Percentiles rank a stretch among this genome's conserved stretches.
Conservation (phyloP, 2,888 invertebrate species). For the Patella caerulea region DNA sequence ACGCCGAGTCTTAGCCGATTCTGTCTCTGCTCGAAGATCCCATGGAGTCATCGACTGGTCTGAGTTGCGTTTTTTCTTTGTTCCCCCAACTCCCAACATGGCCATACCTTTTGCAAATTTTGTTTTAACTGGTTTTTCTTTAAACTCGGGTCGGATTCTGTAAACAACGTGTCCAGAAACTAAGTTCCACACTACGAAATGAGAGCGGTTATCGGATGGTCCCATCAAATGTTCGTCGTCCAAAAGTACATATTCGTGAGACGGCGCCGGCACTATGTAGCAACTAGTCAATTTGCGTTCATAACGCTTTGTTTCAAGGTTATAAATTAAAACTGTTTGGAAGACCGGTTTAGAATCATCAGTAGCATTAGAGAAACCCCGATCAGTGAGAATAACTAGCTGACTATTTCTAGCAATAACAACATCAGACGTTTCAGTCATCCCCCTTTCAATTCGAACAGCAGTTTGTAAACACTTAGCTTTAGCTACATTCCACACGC, state of each 20-base stretch:
- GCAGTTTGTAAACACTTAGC: slow-evolving; percentile 57
- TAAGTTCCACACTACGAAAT: slow-evolving; percentile 68
- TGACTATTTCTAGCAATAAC: slow-evolving; percentile 61
- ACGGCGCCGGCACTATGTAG: slow-evolving; percentile 63
- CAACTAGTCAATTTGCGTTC: slow-evolving; percentile 59
- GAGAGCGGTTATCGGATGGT: slow-evolving; percentile 63
- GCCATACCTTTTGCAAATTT: slow-evolving; percentile 33
- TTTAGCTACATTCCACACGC: slow-evolving; percentile 67
- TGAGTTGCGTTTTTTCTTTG: slow-evolving; percentile 15
- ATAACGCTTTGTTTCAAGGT: slow-evolving; percentile 61
- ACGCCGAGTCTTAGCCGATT: slow-evolving; percentile 49
- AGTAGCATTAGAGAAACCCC: slow-evolving; percentile 55
- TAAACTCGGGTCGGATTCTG: slow-evolving; percentile 62
- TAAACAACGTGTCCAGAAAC: slow-evolving; percentile 58
- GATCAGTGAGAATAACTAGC: slow-evolving; percentile 65
- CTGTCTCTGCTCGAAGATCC: slow-evolving; percentile 63
- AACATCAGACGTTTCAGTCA: slow-evolving; percentile 61
- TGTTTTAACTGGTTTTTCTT: slow-evolving; percentile 44
- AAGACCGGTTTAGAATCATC: slow-evolving; percentile 62
- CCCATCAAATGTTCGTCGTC: slow-evolving; percentile 64
- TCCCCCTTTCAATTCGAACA: slow-evolving; percentile 62
- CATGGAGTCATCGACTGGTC: slow-evolving; percentile 60
- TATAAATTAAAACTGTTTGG: slow-evolving; percentile 63
- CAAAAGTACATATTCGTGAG: slow-evolving; percentile 66
- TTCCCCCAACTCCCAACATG: slow-evolving; percentile 18